phyloP scores from a whole-genome alignment of 2,113 vertebrate species.

The Monopterus albus region DNA sequence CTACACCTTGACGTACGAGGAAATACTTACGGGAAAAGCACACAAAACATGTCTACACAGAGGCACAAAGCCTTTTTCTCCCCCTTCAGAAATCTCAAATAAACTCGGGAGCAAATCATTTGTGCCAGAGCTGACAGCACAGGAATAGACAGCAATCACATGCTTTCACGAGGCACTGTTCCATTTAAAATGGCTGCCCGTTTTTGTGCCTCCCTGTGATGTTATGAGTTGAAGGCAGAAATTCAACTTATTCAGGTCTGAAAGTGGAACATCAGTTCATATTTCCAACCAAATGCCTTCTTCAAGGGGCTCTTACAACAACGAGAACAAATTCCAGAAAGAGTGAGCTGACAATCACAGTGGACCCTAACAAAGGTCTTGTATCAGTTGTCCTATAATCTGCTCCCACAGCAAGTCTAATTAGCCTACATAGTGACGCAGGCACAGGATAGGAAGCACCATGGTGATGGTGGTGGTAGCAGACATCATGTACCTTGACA shows the following conservation, averaged over 20 bases:
- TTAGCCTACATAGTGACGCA: constrained; percentile 61
- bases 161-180: constrained; percentile 41
- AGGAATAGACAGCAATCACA: constrained; percentile 46
- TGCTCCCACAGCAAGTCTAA: constrained; percentile 42
- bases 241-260: constrained; percentile 42
- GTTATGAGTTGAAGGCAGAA: constrained; percentile 50
- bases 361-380: constrained; percentile 51
- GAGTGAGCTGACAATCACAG: constrained; percentile 37
- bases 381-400: constrained; percentile 52
- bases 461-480: constrained; percentile 30
- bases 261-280: constrained; percentile 55
- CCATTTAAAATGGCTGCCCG: constrained; percentile 63
- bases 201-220: constrained; percentile 34
- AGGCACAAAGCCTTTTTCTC: constrained; percentile 4
- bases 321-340: constrained; percentile 46
- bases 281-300: constrained; percentile 37
- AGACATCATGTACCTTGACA: constrained; percentile 46
- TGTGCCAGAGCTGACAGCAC: constrained; percentile 46
- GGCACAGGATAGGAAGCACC: constrained; percentile 50
- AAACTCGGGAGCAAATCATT: constrained; percentile 46
- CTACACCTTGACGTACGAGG: constrained; percentile 28
- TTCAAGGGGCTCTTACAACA: constrained; percentile 36
- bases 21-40: constrained; percentile 28
- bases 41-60: constrained; percentile 15
- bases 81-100: constrained; percentile 42